Evolutionary conservation across 2,888 invertebrate genomes (phyloP).

Genomic region (Hyposoter dolosus): DNA sequence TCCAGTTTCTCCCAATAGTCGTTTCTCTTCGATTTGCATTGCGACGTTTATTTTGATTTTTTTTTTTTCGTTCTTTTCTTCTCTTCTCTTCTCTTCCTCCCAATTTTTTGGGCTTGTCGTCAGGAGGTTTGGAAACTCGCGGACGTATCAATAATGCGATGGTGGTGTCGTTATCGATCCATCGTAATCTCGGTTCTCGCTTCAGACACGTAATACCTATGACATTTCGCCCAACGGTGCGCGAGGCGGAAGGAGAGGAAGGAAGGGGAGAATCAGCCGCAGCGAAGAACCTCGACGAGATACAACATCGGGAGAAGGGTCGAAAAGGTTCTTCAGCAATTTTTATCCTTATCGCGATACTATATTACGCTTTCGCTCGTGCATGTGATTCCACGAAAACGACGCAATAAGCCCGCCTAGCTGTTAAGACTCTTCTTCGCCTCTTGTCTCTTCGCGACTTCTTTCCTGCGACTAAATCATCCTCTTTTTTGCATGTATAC

Average conservation of each 20-base stretch:
- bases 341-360: conserved; percentile 60
- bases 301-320: conserved; percentile 46
- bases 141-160: conserved; percentile 62
- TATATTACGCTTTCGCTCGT: conserved; percentile 24
- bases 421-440: conserved; percentile 30
- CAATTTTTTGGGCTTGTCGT: conserved; percentile 6
- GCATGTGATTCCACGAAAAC: conserved; percentile 61
- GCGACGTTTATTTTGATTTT: not conserved
- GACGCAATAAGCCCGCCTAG: conserved; percentile 57
- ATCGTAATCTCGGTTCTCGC: conserved; percentile 54
- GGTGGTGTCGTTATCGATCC: conserved; percentile 58
- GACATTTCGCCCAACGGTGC: conserved; percentile 41
- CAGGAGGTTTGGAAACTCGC: conserved; percentile 37
- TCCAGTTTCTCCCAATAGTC: not conserved
- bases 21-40: not conserved
- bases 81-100: not conserved
- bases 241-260: not conserved
- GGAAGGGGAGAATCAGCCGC: conserved; percentile 3
- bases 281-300: conserved; percentile 22
- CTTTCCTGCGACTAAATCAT: conserved; percentile 2
- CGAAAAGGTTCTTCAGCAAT: conserved; percentile 63
- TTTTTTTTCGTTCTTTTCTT: not conserved
- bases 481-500: not conserved
- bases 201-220: conserved; percentile 52
- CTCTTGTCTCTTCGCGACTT: conserved; percentile 27